Base-by-base conservation (phyloP, 2,113 vertebrate species). In the Tyto alba region DNA sequence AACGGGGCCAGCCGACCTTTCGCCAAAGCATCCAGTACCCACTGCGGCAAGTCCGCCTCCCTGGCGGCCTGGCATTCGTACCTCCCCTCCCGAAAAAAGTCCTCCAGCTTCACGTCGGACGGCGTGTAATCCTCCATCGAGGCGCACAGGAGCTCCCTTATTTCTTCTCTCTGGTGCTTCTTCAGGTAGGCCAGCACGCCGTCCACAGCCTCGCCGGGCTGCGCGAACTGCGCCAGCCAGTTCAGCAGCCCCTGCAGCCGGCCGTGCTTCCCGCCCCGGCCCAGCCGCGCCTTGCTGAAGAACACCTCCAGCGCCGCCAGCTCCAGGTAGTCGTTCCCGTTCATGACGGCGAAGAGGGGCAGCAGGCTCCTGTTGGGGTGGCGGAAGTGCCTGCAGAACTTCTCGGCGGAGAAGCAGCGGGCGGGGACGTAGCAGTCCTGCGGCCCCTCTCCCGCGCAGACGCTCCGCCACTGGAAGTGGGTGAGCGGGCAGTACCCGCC, bases 281-380 rank as follows among this genome's bases (percentile, higher is more conserved):
- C 41, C 10, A 3, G 90, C 41, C 72, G 87, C 56, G 98, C 94
- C 67, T 94, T 85, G 89, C 91, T 88, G 60, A 99, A 92, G 53
- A 99, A 97, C 0, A 25, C 93, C 32, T 99, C 98, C 2, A 98
- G 68, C 22, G 97, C 96, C 5, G 97, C 97, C 53, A 97, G 95
- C 8, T 94, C 93, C 2, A 95, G 16, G 12, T 99, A 98, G 95
- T 99, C 99, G 57, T 99, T 99, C 7, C 99, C 99, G 40, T 38
- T 96, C 4, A 99, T 69, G 64, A 98, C 99, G 3, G 99, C 99
- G 13, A 99, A 99, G 11, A 99, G 97, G 11, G 99, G 99, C 0
- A 99, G 97, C 43, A 99, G 97, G 12, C 97, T 96, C 20, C 64
- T 97, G 78, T 98, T 97, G 87, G 98, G 97, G 20, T 74, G 96